Evolutionary conservation across 37 sponge, comb jelly and placozoan species (phyloP).

Genomic region (Cliona cf. orientalis): DNA sequence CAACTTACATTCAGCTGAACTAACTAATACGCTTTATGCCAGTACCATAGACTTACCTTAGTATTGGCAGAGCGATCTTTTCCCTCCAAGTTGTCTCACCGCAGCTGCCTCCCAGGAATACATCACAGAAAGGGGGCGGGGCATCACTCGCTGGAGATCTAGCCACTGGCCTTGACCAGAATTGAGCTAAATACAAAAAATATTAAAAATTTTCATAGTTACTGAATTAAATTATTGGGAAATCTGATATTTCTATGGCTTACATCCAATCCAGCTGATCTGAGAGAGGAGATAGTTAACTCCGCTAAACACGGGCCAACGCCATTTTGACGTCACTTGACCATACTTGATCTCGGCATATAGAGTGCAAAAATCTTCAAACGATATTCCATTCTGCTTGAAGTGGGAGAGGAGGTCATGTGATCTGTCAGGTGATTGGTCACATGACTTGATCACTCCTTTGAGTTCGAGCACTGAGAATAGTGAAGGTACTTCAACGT

Average conservation of each 20-base stretch:
- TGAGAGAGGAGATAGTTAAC: background rate
- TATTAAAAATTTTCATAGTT: too few species aligned
- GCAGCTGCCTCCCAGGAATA: constrained; percentile 86
- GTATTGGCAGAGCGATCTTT: constrained; percentile 67
- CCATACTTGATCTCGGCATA: constrained; percentile 28
- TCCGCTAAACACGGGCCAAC: background rate
- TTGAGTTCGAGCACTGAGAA: background rate
- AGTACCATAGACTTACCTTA: constrained; percentile 48
- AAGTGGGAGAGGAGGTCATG: constrained; percentile 11
- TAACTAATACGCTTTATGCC: too few species aligned
- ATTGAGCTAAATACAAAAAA: constrained; percentile 5
- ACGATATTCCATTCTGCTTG: constrained; percentile 18
- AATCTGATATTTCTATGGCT: background rate
- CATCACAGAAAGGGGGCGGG: constrained; percentile 41
- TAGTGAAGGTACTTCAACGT: constrained; percentile 7
- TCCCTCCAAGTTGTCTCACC: constrained; percentile 75
- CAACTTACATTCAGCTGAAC: too few species aligned
- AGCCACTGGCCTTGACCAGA: constrained; percentile 18
- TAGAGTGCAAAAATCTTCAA: constrained; percentile 47
- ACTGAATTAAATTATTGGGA: background rate
- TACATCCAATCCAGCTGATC: constrained; percentile 8
- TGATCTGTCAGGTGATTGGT: background rate
- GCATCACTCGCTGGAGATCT: background rate
- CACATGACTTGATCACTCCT: background rate
- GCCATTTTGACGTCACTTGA: background rate